Evolutionary conservation across 2,888 invertebrate genomes (phyloP), one percentile per base, ranked within the genome.

Genomic region (Drosophila pseudotalamancana): DNA sequence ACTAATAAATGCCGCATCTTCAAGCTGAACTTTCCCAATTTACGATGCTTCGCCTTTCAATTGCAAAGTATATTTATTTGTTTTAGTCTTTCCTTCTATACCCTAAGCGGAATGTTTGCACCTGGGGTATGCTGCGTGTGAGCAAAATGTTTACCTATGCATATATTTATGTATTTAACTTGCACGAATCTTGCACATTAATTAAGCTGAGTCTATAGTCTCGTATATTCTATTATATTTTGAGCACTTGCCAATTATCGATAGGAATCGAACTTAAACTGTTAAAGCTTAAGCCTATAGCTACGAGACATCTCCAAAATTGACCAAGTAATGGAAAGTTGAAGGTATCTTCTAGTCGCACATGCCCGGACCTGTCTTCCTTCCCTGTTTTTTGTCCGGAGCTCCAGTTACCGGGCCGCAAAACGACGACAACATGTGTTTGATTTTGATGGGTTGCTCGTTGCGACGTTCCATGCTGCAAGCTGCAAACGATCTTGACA

Each of bases 401-500:
- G 57, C 37, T 62, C 23, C 19, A 49, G 66, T 54, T 48, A 59
- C 49, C 32, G 40, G 40, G 8, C 35, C 18, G 31, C 49, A 32
- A 43, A 37, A 50, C 18, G 61, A 54, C 48, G 48, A 62, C 71
- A 71, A 71, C 72, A 72, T 72, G 72, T 72, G 73, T 56, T 72
- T 72, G 72, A 68, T 72, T 72, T 72, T 63, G 72, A 72, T 59
- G 62, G 50, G 50, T 43, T 62, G 59, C 25, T 23, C 16, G 54
- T 32, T 49, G 42, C 39, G 4, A 8, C 14, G 48, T 34, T 19
- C 27, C 25, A 35, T 54, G 25, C n/a, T n/a, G 12, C 21, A 11
- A 34, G 31, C 57, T 55, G 67, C 72, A 48, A 57, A 60, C 65
- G 73, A 73, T 66, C 69, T 68, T 72, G 67, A 71, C 67, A 71